Conservation (phyloP, 2,113 vertebrate genomes). For the Isichthys henryi region DNA sequence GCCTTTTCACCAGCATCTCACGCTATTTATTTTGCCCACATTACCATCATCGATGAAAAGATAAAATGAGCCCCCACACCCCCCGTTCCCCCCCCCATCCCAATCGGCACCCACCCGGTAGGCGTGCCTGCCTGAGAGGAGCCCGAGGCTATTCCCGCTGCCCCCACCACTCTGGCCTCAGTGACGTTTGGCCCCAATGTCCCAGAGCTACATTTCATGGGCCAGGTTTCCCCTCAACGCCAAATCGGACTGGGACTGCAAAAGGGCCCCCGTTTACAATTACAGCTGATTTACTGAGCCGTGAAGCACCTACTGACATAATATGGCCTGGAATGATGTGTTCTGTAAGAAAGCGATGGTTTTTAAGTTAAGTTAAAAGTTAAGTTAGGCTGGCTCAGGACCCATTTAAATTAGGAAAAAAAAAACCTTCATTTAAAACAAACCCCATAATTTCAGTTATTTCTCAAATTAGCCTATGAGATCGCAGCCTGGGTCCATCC, state of each 20-base stretch:
- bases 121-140: not conserved
- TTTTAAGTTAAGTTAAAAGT: not conserved
- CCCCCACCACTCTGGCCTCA: not conserved
- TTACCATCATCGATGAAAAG: not conserved
- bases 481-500: not conserved
- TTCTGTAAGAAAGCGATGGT: not conserved
- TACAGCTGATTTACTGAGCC: not conserved
- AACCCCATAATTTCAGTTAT: not conserved
- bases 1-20: not conserved
- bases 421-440: not conserved
- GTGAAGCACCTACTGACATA: not conserved
- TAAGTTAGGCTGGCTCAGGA: not conserved
- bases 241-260: not conserved
- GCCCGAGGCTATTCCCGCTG: not conserved
- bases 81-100: not conserved
- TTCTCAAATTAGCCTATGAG: not conserved
- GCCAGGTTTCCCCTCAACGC: not conserved
- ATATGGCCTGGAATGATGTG: not conserved
- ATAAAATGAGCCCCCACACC: not conserved
- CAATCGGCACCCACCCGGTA: not conserved
- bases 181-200: not conserved
- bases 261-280: not conserved
- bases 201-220: not conserved
- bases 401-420: not conserved
- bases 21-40: conserved; percentile 7